phyloP scores from a whole-genome alignment of 2,888 invertebrate genomes.

The Entomobrya multifasciata region DNA sequence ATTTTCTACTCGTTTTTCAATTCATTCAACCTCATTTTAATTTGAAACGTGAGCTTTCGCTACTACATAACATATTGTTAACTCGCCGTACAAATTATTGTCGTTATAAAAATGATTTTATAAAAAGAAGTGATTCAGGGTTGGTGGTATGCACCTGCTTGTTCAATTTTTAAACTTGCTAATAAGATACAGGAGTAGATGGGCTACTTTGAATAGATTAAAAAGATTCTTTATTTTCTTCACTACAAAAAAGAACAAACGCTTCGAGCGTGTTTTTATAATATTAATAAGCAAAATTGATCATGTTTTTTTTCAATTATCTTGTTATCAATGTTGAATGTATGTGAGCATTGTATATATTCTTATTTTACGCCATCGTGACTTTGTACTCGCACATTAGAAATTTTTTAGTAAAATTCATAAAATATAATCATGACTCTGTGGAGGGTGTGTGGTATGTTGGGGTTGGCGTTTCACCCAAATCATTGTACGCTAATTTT shows the following conservation, averaged over 20 bases:
- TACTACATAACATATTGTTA: conserved; percentile 44
- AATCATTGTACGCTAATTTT: background rate
- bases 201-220: conserved; percentile 21
- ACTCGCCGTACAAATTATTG: conserved; percentile 46
- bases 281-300: conserved; percentile 40
- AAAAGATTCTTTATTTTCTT: background rate
- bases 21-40: conserved; percentile 29
- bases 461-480: background rate
- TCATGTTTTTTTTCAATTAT: conserved; percentile 65
- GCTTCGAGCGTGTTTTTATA: conserved; percentile 7
- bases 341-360: background rate
- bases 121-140: background rate
- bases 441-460: background rate
- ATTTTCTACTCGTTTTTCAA: background rate
- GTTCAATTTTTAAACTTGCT: background rate
- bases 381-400: conserved; percentile 22
- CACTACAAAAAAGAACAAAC: conserved; percentile 3
- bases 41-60: conserved; percentile 48
- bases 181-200: background rate
- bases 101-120: conserved; percentile 40
- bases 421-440: no score
- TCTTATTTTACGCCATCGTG: background rate
- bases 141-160: background rate
- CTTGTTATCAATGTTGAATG: conserved; percentile 54
- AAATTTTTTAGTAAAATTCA: conserved; percentile 4